Conservation (phyloP, 1,140 invertebrate species). For the Liolophura sinensis region DNA sequence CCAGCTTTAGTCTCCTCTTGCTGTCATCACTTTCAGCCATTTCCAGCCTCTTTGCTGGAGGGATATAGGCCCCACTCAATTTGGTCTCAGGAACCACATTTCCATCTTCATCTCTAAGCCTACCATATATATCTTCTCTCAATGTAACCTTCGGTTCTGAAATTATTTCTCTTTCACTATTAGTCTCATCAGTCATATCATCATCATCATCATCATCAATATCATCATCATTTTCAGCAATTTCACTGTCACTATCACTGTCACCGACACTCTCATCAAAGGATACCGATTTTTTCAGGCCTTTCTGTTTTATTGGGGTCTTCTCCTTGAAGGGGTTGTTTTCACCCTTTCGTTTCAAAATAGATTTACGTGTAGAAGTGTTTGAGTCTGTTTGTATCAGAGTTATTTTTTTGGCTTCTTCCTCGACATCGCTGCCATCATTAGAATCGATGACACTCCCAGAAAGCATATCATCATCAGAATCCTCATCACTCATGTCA, state of each 20-base stretch:
- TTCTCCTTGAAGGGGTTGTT: constrained; percentile 2
- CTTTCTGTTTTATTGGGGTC: background rate
- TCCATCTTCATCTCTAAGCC: constrained; percentile 78
- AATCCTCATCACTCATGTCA: constrained; percentile 15
- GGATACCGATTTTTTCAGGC: background rate
- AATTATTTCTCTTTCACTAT: constrained; percentile 20
- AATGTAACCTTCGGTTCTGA: constrained; percentile 42
- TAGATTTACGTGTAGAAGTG: constrained; percentile 3
- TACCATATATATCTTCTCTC: constrained; percentile 95
- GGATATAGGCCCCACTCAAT: constrained; percentile 73
- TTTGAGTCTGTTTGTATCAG: background rate
- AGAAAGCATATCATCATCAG: constrained; percentile 18
- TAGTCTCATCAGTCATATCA: constrained; percentile 23
- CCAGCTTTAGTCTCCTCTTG: constrained; percentile 65
- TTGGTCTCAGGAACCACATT: constrained; percentile 65
- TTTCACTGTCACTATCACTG: constrained; percentile 10
- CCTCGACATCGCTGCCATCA: constrained; percentile 12
- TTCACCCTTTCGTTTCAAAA: background rate
- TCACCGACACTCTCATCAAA: constrained; percentile 4
- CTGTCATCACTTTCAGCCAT: constrained; percentile 60
- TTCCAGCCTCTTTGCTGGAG: constrained; percentile 73
- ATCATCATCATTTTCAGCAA: constrained; percentile 14
- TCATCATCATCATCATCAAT: constrained; percentile 19
- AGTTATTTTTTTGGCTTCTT: constrained; percentile 16
- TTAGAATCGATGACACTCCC: constrained; percentile 19